A percentile compares a stretch with the other conserved stretches of the same genome.
Conservation (phyloP, 2,113 vertebrate genomes). For the Hepsetus odoe region DNA sequence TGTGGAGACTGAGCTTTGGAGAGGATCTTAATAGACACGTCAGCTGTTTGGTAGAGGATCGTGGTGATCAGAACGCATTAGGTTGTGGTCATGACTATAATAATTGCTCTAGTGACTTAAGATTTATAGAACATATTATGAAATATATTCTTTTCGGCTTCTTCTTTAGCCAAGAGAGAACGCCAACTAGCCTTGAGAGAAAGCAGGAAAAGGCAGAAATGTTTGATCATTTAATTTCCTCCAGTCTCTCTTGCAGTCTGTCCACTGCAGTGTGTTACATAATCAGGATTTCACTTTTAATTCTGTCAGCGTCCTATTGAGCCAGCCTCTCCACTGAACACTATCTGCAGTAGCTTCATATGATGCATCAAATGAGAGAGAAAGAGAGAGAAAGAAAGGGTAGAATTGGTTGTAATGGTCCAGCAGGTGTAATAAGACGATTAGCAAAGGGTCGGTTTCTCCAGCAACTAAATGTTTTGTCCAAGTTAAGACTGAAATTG, state of each 20-base stretch:
- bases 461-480: not conserved
- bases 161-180: not conserved
- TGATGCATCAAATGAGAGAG: slow-evolving; percentile 11
- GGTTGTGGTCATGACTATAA: no score
- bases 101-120: no score
- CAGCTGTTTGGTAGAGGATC: no score
- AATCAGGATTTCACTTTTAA: slow-evolving; percentile 34
- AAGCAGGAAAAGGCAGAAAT: not conserved
- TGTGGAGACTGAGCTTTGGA: no score
- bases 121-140: no score
- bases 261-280: slow-evolving; percentile 44
- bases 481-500: not conserved
- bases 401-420: slow-evolving; percentile 21
- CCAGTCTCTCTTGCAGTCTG: slow-evolving; percentile 30
- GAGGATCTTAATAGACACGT: no score
- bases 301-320: slow-evolving; percentile 25
- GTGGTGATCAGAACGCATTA: no score
- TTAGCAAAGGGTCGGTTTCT: slow-evolving; percentile 14
- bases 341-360: slow-evolving; percentile 29
- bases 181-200: not conserved
- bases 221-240: slow-evolving; percentile 36
- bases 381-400: not conserved
- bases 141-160: no score
- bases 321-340: not conserved
- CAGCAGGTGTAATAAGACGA: slow-evolving; percentile 23